These are phyloP conservation scores for Emydura subglobosa DNA, from an alignment of 2,113 vertebrate species.

Conservation along the genomic window DNA sequence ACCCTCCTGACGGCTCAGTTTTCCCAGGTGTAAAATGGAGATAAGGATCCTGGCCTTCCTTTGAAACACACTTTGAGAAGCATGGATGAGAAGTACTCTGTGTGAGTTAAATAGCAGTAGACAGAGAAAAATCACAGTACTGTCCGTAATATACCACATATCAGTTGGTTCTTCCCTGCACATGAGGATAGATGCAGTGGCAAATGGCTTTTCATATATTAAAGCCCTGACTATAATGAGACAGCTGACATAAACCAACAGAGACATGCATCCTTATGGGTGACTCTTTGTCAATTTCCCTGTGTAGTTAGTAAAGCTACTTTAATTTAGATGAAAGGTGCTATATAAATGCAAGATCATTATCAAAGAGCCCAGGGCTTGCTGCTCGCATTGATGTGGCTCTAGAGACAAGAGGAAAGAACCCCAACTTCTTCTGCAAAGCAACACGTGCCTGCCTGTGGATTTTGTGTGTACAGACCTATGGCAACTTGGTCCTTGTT, in stretches of 20 bases:
- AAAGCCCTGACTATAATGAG: conserved; percentile 25
- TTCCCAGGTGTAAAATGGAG: not conserved
- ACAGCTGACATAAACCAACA: not conserved
- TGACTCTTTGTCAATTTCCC: conserved; percentile 7
- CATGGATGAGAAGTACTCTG: rapidly evolving
- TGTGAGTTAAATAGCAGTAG: not conserved
- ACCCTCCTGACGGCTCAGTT: not conserved
- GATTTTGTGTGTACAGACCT: rapidly evolving
- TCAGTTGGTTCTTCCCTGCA: not conserved
- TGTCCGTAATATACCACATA: conserved; percentile 1
- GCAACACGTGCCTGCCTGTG: rapidly evolving
- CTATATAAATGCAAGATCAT: not conserved
- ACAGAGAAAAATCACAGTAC: conserved; percentile 35
- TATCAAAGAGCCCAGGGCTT: conserved; percentile 11
- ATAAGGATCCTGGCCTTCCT: rapidly evolving
- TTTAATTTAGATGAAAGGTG: not conserved
- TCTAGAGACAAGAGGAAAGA: not conserved
- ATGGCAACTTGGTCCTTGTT: not conserved
- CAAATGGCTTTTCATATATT: conserved; percentile 52
- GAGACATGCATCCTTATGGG: not conserved
- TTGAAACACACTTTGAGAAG: not conserved
- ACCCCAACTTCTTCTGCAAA: not conserved
- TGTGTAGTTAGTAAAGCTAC: not conserved
- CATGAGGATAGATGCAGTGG: conserved; percentile 6
- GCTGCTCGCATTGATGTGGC: not conserved